phyloP scores from a whole-genome alignment of 2,888 invertebrate species.

The Synergus umbraculus region DNA sequence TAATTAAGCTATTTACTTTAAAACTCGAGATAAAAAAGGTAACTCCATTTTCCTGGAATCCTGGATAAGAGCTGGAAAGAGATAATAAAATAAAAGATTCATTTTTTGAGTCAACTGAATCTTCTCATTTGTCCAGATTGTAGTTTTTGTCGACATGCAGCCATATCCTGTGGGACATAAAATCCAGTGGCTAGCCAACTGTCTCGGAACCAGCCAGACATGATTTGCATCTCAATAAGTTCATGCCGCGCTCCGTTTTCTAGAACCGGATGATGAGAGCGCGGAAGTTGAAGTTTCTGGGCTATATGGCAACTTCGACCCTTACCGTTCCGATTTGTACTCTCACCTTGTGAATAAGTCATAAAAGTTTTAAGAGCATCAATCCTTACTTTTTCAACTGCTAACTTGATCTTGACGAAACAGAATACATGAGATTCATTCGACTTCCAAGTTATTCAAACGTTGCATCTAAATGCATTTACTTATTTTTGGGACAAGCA shows the following conservation, averaged over 20 bases:
- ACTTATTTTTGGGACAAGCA: constrained; percentile 25
- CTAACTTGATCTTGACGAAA: neutral
- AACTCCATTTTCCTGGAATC: neutral
- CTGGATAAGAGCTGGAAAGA: constrained; percentile 7
- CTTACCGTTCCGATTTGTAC: neutral
- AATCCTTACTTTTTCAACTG: neutral
- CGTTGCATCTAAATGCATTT: neutral
- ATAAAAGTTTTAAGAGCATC: too few species aligned
- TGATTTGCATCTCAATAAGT: constrained; percentile 67
- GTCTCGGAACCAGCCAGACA: constrained; percentile 42
- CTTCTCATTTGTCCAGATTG: constrained; percentile 20
- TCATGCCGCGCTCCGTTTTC: constrained; percentile 49
- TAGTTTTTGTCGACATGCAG: neutral
- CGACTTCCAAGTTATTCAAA: neutral
- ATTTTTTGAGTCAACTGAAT: neutral
- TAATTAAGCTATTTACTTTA: neutral
- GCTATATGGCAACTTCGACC: neutral
- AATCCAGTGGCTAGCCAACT: constrained; percentile 25
- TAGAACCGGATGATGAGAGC: neutral
- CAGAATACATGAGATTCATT: neutral
- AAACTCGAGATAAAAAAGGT: neutral
- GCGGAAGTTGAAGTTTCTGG: neutral
- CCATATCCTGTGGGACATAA: too few species aligned
- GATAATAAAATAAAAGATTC: neutral
- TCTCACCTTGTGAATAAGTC: too few species aligned